Base-by-base conservation (phyloP, 30 jellyfish, hydroid and myxozoan species). In the Cassiopea xamachana region DNA sequence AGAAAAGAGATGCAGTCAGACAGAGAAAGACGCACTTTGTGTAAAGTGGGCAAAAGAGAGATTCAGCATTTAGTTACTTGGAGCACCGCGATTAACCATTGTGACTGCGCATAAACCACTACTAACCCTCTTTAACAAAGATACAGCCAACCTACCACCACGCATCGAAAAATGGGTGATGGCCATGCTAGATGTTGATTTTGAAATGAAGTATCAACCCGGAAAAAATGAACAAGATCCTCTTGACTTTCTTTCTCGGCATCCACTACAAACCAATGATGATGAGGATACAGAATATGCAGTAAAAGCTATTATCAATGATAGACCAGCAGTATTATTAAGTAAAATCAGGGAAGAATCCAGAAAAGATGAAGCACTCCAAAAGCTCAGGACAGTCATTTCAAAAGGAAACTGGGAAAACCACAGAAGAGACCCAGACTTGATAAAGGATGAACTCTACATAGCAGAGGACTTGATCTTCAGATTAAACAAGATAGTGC, bases 151-250 rank as follows among this genome's bases (percentile, higher is more conserved):
- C 59, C 84, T 75, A 5, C 84, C 62, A 47, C 84, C 84, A 39
- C 59, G 84, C 9, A 75, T 75, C 7, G 84, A 75, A 13, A 75
- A 47, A 75, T 75, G 84, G 84, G 84, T 9, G 61, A 75, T 75
- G 84, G 84, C 7, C 84, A 75, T 75, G 84, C 84, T 0, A 75
- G 84, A 75, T 67, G 84, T 75, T 47, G 62, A 75, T 72, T 18
- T 27, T 47, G 84, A 75, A 46, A 27, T 75, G 73, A 47, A 27
- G 67, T 75, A 75, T 46, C 59, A 18, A 0, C 12, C 84, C 84
- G 67, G 84, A 43, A 75, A 72, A 72, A 46, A 75, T 5, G 84
- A 75, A 17, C 59, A 75, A 75, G 84, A 17, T 3, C 7, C 84
- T 27, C 49, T 75, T 7, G 69, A 75, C 84, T 75, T 75, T 75